These are phyloP conservation scores for Diploptera punctata DNA, from an alignment of 2,888 invertebrate genomes.

Conservation along the genomic window DNA sequence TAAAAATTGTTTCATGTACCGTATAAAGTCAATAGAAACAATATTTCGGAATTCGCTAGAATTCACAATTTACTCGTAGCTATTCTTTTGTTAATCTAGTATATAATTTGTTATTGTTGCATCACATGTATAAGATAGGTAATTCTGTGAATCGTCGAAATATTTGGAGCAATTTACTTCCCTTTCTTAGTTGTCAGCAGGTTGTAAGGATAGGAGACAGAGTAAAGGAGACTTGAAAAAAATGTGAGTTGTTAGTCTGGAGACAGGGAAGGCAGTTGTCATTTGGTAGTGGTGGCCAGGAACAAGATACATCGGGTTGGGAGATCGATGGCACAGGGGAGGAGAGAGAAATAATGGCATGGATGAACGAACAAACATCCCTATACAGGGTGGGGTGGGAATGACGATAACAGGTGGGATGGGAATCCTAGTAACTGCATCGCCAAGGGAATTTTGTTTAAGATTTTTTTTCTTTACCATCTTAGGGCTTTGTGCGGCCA, in stretches of 20 bases:
- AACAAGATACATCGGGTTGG: background rate
- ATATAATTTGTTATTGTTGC: too few relatives aligned
- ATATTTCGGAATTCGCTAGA: too few relatives aligned
- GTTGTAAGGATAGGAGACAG: background rate
- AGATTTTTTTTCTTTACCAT: too few relatives aligned
- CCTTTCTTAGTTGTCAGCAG: background rate
- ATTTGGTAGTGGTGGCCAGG: background rate
- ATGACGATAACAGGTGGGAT: slow-evolving; percentile 27
- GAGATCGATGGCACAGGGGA: slow-evolving; percentile 14
- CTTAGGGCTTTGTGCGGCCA: too few relatives aligned
- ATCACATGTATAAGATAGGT: too few relatives aligned
- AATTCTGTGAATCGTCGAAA: too few relatives aligned
- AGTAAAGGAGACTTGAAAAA: background rate
- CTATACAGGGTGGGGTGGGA: slow-evolving; percentile 12
- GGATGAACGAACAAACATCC: slow-evolving; percentile 36
- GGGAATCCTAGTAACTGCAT: slow-evolving; percentile 34
- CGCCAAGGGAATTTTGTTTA: slow-evolving; percentile 29
- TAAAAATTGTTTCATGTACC: too few relatives aligned
- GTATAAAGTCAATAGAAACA: too few relatives aligned
- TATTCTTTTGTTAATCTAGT: too few relatives aligned
- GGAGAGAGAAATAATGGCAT: slow-evolving; percentile 35
- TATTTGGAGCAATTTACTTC: background rate
- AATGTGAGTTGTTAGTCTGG: background rate
- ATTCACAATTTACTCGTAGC: too few relatives aligned
- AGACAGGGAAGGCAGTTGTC: slow-evolving; percentile 1